A percentile compares a stretch with the other conserved stretches of the same genome.
Conservation (phyloP, 2,113 vertebrate species). For the Psilopsiagon aymara region DNA sequence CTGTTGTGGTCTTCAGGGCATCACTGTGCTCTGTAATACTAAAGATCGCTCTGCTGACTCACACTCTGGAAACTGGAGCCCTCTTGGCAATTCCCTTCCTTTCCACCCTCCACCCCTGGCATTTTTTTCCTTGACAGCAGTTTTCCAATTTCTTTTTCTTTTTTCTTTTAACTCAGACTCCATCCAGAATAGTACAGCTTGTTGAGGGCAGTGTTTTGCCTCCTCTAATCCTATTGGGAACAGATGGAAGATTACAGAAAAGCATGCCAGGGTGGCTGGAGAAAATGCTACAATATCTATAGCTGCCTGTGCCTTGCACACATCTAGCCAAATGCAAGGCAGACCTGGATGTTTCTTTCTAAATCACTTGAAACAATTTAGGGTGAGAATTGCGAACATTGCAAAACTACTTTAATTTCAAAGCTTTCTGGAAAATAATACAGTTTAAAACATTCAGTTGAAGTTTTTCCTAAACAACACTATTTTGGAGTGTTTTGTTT, state of each 20-base stretch:
- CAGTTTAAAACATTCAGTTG: neutral
- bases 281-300: neutral
- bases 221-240: neutral
- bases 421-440: neutral
- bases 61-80: neutral
- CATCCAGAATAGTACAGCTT: neutral
- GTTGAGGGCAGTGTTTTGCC: neutral
- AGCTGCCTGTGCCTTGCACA: neutral
- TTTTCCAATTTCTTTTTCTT: neutral
- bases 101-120: constrained; percentile 1
- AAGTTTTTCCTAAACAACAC: neutral
- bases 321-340: neutral
- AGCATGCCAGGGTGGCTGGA: neutral
- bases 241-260: neutral
- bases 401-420: constrained; percentile 17
- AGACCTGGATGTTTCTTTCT: neutral
- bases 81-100: constrained; percentile 2
- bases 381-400: neutral
- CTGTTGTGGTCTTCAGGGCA: constrained; percentile 16
- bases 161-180: neutral
- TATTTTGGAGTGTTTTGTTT: neutral
- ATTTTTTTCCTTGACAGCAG: neutral
- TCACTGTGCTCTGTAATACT: neutral
- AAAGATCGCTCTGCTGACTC: constrained; percentile 57
- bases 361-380: neutral